Conservation (phyloP, 2,888 invertebrate genomes). For the Aricia artaxerxes region DNA sequence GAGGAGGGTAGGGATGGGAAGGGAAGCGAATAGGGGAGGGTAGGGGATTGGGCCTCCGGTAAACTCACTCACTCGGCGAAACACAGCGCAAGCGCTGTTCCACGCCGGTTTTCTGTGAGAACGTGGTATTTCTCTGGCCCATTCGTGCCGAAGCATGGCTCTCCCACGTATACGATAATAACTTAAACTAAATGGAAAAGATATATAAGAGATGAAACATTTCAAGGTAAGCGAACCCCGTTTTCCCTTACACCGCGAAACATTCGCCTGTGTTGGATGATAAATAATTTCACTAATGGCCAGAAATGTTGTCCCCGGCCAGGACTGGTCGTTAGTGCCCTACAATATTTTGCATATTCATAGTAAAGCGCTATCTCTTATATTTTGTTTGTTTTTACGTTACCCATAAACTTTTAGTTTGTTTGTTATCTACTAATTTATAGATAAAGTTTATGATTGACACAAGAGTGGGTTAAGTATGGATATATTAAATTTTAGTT, state of each 20-base stretch:
- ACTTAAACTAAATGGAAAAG: neutral
- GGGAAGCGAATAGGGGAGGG: too few species aligned
- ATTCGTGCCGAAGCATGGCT: too few species aligned
- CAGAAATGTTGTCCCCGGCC: conserved; percentile 18
- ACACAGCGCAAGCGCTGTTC: too few species aligned
- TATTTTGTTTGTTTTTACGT: neutral
- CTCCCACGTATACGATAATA: too few species aligned
- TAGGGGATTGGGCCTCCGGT: too few species aligned
- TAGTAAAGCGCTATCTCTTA: neutral
- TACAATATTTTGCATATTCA: conserved; percentile 8
- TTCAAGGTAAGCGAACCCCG: neutral
- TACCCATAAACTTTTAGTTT: neutral
- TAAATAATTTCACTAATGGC: conserved; percentile 27
- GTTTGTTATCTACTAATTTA: neutral
- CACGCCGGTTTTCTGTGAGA: too few species aligned
- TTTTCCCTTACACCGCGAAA: conserved; percentile 10
- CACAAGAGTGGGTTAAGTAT: neutral
- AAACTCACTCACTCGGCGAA: too few species aligned
- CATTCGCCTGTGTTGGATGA: conserved; percentile 14
- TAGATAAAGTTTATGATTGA: neutral
- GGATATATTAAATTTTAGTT: neutral
- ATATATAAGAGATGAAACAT: neutral
- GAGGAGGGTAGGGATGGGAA: too few species aligned
- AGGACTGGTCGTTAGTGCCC: conserved; percentile 12
- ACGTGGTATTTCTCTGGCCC: too few species aligned